These are phyloP conservation scores for Octopus bimaculoides DNA, from an alignment of 1,140 invertebrate genomes.

Conservation along the genomic window DNA sequence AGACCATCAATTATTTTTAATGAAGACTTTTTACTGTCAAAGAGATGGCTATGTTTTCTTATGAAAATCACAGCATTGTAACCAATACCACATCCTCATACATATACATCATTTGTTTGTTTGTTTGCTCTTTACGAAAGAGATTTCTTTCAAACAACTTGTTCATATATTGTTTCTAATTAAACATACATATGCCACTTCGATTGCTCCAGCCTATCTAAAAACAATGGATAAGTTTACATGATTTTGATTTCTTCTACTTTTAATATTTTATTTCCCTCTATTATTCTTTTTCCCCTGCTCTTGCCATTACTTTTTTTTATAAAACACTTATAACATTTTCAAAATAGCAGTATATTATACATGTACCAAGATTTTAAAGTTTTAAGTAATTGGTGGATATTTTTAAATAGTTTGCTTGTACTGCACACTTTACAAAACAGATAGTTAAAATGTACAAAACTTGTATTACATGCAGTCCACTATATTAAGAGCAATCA, in stretches of 20 bases:
- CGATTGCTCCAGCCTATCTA: conserved; percentile 1
- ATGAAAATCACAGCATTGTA: neutral
- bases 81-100: neutral
- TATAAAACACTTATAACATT: neutral
- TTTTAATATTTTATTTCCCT: neutral
- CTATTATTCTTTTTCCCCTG: neutral
- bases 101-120: neutral
- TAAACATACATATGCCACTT: neutral
- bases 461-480: no score
- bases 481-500: no score
- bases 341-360: conserved; percentile 1
- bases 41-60: no score
- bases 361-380: no score
- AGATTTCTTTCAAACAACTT: neutral
- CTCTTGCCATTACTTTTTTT: neutral
- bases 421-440: no score
- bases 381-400: no score
- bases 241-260: conserved; percentile 7
- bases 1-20: neutral
- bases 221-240: neutral
- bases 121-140: no score
- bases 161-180: neutral
- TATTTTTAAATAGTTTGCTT: no score
- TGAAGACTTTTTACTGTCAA: neutral
- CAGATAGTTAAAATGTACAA: no score